Base-by-base conservation (phyloP, 2,113 vertebrate genomes). In the Callospermophilus lateralis region DNA sequence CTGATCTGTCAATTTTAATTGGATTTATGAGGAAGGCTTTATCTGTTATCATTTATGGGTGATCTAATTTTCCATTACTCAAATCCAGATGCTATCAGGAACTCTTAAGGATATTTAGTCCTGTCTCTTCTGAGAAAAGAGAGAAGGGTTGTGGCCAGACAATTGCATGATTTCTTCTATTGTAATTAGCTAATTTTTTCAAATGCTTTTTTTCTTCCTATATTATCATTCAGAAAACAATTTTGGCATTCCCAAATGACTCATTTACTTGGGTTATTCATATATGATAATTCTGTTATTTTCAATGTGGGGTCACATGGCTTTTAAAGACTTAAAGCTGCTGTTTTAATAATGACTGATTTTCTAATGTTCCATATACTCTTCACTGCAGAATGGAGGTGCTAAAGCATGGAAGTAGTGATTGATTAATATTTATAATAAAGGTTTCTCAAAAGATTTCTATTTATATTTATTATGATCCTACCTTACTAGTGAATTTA, bases 271-370 rank as follows among this genome's bases (percentile, higher is more conserved):
- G 61, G 65, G 77, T 95, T 93, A 96, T 83, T 92, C 45, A 30
- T 88, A 72, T 68, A 53, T 93, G 93, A 97, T 93, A 34, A 48
- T n/a, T 90, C 45, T 85, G 28, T 55, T 96, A 68, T 87, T 95
- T 98, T 95, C 22, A 2, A 8, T 89, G 9, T 72, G 85, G 65
- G 61, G 55, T 97, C 87, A 90, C 74, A 93, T 95, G 80, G 55
- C 51, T 92, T 93, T 95, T 93, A 79, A 92, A 90, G 42, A 81
- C 37, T 77, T 39, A 89, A 93, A 88, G 53, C n/a, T 92, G 32
- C 58, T 95, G 93, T 63, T 96, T 97, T 94, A 39, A 95, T 85
- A 96, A 79, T 78, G 80, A 84, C 68, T 90, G 81, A 93, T 97
- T 95, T 91, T 93, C 42, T 92, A 84, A 95, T 37, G 19, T 42